Conservation (phyloP, 2,113 vertebrate species). For the Brachypteracias leptosomus region DNA sequence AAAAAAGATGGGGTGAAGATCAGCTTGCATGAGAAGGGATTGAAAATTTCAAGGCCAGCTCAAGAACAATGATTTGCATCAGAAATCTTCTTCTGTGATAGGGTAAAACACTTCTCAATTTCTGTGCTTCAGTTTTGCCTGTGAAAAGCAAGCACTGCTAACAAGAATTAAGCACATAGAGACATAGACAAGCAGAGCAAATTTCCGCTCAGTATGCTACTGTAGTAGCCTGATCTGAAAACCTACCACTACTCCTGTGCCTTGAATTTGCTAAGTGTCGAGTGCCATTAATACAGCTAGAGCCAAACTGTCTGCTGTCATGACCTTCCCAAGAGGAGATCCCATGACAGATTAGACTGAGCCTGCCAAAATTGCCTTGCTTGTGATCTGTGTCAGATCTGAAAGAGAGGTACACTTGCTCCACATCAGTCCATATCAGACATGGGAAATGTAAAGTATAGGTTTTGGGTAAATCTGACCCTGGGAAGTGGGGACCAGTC, state of each 20-base stretch:
- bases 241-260: not conserved
- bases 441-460: not conserved
- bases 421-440: accelerated
- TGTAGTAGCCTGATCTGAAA: not conserved
- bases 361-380: not conserved
- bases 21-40: not conserved
- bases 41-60: not conserved
- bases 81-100: not conserved
- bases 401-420: not conserved
- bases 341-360: not conserved
- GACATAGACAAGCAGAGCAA: not conserved
- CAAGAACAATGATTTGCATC: not conserved
- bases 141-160: not conserved
- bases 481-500: not conserved
- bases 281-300: not conserved
- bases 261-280: not conserved
- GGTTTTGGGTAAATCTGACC: not conserved
- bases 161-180: not conserved
- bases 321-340: not conserved
- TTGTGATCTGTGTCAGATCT: not conserved
- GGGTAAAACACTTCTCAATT: not conserved
- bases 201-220: not conserved
- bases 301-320: not conserved
- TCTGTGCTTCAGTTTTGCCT: not conserved
- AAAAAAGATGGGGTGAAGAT: not conserved